A percentile compares a stretch with the other conserved stretches of the same genome.
phyloP scores from a whole-genome alignment of 2,797 vertebrate species.

The Phyllotis vaccarum region DNA sequence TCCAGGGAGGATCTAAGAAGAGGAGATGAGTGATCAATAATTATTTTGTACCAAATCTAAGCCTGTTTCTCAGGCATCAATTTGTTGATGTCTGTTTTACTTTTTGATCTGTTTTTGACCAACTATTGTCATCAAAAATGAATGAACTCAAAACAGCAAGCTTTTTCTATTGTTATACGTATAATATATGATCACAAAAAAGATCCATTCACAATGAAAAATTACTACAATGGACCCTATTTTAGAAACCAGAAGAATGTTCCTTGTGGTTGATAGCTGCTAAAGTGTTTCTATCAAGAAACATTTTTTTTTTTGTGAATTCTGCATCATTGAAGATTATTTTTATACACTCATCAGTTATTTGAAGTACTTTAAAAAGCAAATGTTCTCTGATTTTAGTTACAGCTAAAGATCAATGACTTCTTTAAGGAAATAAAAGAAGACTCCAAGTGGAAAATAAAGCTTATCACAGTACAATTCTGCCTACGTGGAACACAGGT shows the following conservation, averaged over 20 bases:
- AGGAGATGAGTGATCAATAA: background rate
- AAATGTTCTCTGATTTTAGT: background rate
- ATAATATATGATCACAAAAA: background rate
- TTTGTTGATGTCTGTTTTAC: background rate
- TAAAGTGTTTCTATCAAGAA: background rate
- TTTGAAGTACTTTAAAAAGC: background rate
- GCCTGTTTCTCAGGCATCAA: background rate
- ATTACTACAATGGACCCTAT: background rate
- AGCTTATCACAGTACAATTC: background rate
- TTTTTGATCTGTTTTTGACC: background rate
- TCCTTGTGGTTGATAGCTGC: background rate
- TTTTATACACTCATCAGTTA: background rate
- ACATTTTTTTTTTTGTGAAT: background rate
- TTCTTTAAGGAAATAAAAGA: slow-evolving; percentile 3
- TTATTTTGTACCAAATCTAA: background rate
- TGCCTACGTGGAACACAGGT: background rate
- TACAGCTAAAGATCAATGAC: background rate
- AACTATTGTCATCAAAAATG: slow-evolving; percentile 36
- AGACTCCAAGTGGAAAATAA: background rate
- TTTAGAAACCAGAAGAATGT: background rate
- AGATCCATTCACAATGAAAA: background rate
- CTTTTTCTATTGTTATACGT: background rate
- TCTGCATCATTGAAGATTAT: background rate
- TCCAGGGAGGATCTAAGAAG: background rate
- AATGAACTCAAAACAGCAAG: background rate